phyloP scores from a whole-genome alignment of 1,140 invertebrate genomes.

The Orchesella cincta region DNA sequence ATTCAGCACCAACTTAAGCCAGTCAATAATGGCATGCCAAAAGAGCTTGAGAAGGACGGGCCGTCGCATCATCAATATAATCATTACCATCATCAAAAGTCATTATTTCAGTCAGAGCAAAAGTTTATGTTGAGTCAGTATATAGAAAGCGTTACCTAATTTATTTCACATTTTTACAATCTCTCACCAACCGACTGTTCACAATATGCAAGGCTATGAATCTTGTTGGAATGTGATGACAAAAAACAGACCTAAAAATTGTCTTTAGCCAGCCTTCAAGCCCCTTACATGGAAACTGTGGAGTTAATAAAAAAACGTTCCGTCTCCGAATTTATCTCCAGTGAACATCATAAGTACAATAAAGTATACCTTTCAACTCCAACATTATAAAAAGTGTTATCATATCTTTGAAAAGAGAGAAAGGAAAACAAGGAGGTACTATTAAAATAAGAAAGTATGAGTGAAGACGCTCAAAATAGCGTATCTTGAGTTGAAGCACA shows the following conservation, averaged over 20 bases:
- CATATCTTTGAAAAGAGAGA: neutral
- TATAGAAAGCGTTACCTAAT: constrained; percentile 10
- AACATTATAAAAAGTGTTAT: neutral
- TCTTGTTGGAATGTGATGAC: constrained; percentile 22
- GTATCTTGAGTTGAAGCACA: too few relatives aligned
- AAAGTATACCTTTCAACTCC: constrained; percentile 18
- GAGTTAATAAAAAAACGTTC: constrained; percentile 17
- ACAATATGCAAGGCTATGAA: neutral
- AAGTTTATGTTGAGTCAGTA: neutral
- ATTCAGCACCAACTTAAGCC: too few relatives aligned
- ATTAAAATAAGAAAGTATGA: neutral
- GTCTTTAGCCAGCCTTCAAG: constrained; percentile 19
- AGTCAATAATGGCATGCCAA: constrained; percentile 9
- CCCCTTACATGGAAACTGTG: constrained; percentile 22
- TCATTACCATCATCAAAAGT: constrained; percentile 26
- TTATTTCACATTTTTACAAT: constrained; percentile 12
- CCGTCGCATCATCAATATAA: constrained; percentile 23
- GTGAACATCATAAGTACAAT: constrained; percentile 3
- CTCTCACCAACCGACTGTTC: neutral
- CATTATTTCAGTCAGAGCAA: constrained; percentile 9
- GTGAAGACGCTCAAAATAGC: neutral
- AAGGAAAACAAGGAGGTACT: neutral
- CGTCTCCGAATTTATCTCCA: neutral
- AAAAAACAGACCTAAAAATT: constrained; percentile 26
- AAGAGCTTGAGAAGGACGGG: constrained; percentile 24